phyloP scores from a whole-genome alignment of 2,888 invertebrate genomes.

The Parnassius orleans region DNA sequence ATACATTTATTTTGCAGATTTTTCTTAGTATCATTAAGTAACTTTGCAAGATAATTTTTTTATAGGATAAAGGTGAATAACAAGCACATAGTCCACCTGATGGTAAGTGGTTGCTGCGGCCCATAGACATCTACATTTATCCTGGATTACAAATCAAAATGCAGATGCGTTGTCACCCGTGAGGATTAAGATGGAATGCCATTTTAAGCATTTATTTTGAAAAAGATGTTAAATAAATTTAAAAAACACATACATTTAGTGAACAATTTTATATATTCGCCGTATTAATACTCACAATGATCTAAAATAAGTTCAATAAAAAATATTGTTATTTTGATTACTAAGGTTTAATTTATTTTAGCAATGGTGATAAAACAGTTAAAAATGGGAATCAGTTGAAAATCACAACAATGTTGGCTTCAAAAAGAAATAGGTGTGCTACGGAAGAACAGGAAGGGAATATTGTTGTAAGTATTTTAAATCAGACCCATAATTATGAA shows the following conservation, averaged over 20 bases:
- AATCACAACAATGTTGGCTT: slow-evolving; percentile 51
- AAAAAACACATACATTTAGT: neutral
- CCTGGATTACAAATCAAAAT: no score
- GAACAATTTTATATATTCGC: neutral
- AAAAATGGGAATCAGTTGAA: slow-evolving; percentile 47
- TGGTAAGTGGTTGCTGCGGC: no score
- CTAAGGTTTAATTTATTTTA: slow-evolving; percentile 32
- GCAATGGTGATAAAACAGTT: slow-evolving; percentile 36
- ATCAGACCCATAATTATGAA: neutral
- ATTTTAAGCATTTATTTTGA: no score
- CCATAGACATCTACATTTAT: no score
- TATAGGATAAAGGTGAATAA: no score
- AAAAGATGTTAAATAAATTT: no score
- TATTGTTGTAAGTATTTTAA: slow-evolving; percentile 15
- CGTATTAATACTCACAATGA: neutral
- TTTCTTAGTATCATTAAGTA: no score
- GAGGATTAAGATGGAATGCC: no score
- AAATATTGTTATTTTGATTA: slow-evolving; percentile 7
- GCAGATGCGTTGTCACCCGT: no score
- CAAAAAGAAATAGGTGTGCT: slow-evolving; percentile 50
- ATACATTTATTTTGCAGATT: no score
- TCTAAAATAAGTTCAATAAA: neutral
- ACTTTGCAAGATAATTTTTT: no score
- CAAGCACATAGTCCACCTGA: no score
- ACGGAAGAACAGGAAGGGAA: slow-evolving; percentile 29